Conservation (phyloP, 2,888 invertebrate species). For the Plusia festucae region DNA sequence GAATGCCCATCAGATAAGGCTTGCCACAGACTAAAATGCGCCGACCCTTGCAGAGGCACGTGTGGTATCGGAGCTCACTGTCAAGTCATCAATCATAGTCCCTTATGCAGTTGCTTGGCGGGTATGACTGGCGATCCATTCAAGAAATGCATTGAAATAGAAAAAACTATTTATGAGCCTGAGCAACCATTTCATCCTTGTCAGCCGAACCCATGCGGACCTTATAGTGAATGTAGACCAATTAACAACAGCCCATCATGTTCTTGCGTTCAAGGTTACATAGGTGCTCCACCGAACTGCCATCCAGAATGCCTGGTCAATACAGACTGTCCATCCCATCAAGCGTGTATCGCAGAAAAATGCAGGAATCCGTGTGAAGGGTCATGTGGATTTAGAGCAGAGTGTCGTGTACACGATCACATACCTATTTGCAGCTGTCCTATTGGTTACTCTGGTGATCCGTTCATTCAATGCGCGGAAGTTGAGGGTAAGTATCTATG, state of each 20-base stretch:
- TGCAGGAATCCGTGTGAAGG: constrained; percentile 95
- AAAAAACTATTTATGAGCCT: constrained; percentile 62
- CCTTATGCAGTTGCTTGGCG: constrained; percentile 92
- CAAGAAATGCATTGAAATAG: constrained; percentile 85
- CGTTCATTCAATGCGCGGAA: constrained; percentile 93
- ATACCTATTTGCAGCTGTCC: constrained; percentile 95
- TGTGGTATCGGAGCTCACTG: constrained; percentile 93
- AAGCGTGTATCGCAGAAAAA: constrained; percentile 94
- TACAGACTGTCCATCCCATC: constrained; percentile 93
- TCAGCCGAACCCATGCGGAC: constrained; percentile 94
- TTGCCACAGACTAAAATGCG: constrained; percentile 94
- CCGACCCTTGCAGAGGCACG: constrained; percentile 93
- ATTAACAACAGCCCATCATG: constrained; percentile 93
- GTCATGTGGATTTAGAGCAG: constrained; percentile 93
- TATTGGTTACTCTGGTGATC: constrained; percentile 93
- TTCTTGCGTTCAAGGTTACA: constrained; percentile 92
- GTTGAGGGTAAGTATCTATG: constrained; percentile 69
- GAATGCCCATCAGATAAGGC: constrained; percentile 94
- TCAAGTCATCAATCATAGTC: constrained; percentile 94
- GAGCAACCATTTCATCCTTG: constrained; percentile 89
- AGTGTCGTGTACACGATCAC: constrained; percentile 94
- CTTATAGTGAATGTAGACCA: constrained; percentile 93
- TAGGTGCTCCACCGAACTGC: constrained; percentile 94
- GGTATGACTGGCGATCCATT: constrained; percentile 92
- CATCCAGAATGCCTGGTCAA: constrained; percentile 95